phyloP scores from a whole-genome alignment of 1,140 invertebrate genomes.

The Zaprionus lachaisei region DNA sequence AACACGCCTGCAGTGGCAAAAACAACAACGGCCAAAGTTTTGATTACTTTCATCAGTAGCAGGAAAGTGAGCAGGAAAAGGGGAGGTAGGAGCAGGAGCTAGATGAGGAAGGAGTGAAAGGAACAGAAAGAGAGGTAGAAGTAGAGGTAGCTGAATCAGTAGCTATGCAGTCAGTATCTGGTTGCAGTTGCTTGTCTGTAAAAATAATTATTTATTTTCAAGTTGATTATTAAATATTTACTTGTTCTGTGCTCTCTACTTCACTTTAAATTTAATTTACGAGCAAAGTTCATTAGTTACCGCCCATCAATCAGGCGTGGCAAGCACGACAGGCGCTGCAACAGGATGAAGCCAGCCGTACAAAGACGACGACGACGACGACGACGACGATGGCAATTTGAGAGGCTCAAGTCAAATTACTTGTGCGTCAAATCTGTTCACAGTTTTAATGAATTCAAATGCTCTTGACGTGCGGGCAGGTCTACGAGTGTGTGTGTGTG shows the following conservation, averaged over 20 bases:
- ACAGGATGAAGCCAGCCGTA: constrained; percentile 7
- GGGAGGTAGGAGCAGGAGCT: background rate
- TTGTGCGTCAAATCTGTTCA: constrained; percentile 51
- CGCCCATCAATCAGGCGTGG: constrained; percentile 54
- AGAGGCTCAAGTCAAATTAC: constrained; percentile 45
- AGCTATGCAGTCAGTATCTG: background rate
- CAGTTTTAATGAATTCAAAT: constrained; percentile 77
- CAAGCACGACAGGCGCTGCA: background rate
- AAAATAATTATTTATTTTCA: constrained; percentile 55
- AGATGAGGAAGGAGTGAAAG: background rate
- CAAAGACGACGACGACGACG: background rate
- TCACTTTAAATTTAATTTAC: constrained; percentile 76
- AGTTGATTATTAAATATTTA: constrained; percentile 81
- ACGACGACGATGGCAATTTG: constrained; percentile 15
- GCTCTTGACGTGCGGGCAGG: constrained; percentile 31
- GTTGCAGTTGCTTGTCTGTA: constrained; percentile 19
- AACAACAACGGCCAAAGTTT: constrained; percentile 63
- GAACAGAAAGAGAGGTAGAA: background rate
- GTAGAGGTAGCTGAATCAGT: background rate
- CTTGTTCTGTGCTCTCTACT: constrained; percentile 25
- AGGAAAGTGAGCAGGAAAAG: constrained; percentile 40
- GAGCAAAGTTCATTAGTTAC: constrained; percentile 70
- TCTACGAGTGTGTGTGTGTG: background rate
- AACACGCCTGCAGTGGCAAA: constrained; percentile 61
- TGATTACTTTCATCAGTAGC: constrained; percentile 74